These are phyloP conservation scores for Sander vitreus DNA, from an alignment of 2,113 vertebrate species.

Conservation along the genomic window DNA sequence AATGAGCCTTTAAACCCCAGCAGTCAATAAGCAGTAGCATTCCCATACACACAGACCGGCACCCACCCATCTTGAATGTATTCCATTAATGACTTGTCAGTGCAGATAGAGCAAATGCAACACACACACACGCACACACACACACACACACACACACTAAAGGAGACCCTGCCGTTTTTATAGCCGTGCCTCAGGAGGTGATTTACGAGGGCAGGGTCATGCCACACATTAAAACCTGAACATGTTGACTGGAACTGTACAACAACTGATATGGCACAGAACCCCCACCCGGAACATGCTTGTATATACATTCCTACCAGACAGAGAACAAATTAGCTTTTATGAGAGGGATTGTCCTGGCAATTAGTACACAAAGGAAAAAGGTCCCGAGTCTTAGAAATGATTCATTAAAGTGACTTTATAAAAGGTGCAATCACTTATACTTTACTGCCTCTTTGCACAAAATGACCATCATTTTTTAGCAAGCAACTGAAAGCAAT, in stretches of 20 bases:
- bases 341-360: slow-evolving; percentile 4
- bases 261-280: neutral
- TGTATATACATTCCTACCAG: slow-evolving; percentile 16
- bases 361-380: slow-evolving; percentile 23
- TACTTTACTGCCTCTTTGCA: neutral
- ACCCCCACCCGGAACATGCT: neutral
- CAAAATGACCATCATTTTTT: neutral
- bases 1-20: slow-evolving; percentile 8
- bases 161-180: slow-evolving; percentile 26
- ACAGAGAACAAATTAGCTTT: slow-evolving; percentile 26
- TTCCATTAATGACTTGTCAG: slow-evolving; percentile 34
- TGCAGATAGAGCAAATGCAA: neutral
- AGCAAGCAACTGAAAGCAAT: neutral
- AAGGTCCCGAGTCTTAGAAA: neutral
- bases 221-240: slow-evolving; percentile 26
- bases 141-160: neutral
- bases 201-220: slow-evolving; percentile 36
- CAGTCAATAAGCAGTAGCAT: slow-evolving; percentile 5
- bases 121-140: no score
- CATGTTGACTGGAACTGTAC: slow-evolving; percentile 24
- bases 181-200: neutral
- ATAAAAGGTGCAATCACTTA: neutral
- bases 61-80: slow-evolving; percentile 8
- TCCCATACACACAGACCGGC: neutral
- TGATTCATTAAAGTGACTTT: slow-evolving; percentile 6